phyloP scores from a whole-genome alignment of 2,888 invertebrate genomes.

The Xylophagus ater region DNA sequence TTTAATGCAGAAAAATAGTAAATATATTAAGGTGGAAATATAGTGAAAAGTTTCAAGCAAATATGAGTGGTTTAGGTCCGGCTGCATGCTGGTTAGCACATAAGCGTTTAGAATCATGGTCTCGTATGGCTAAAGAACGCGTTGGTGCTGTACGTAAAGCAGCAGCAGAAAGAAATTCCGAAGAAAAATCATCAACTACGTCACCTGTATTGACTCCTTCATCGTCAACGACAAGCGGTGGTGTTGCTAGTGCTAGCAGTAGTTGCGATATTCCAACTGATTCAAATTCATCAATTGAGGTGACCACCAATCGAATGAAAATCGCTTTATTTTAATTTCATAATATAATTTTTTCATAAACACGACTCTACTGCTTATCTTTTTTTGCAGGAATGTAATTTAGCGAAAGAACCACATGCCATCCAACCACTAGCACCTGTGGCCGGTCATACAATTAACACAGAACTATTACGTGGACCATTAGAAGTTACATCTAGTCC shows the following conservation, averaged over 20 bases:
- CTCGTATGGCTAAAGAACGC: constrained; percentile 59
- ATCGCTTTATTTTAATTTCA: too few species aligned
- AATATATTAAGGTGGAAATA: too few species aligned
- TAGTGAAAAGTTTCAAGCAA: constrained; percentile 11
- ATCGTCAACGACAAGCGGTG: constrained; percentile 36
- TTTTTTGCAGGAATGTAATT: constrained; percentile 49
- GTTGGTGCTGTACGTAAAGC: constrained; percentile 39
- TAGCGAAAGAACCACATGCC: constrained; percentile 51
- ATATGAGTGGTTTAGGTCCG: constrained; percentile 59
- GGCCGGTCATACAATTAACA: constrained; percentile 31
- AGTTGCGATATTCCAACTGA: constrained; percentile 37
- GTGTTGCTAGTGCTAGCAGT: constrained; percentile 33
- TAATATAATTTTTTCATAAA: constrained; percentile 9
- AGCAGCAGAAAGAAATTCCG: constrained; percentile 33
- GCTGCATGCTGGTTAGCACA: constrained; percentile 68
- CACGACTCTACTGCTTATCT: neutral
- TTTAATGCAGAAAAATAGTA: too few species aligned
- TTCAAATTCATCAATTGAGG: constrained; percentile 27
- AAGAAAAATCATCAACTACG: constrained; percentile 30
- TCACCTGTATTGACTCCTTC: constrained; percentile 38
- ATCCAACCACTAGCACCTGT: constrained; percentile 47
- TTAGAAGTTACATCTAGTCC: constrained; percentile 46
- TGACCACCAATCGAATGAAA: too few species aligned
- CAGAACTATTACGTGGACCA: constrained; percentile 41
- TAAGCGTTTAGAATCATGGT: constrained; percentile 66